Evolutionary conservation across 2,888 invertebrate genomes (phyloP).

Genomic region (Mythimna impura): DNA sequence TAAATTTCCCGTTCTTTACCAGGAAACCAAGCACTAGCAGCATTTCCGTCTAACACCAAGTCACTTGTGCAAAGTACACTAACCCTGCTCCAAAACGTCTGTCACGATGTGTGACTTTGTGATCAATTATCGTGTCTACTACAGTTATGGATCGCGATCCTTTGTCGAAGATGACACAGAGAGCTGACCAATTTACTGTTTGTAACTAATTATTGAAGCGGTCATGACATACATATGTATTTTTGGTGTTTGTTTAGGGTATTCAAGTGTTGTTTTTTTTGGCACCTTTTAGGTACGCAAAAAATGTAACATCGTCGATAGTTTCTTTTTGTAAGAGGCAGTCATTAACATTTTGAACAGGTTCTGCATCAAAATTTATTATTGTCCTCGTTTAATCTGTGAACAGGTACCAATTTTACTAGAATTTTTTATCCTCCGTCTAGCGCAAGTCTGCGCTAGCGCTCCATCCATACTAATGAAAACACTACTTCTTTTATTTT

Average conservation of each 20-base stretch:
- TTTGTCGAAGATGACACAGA: slow-evolving; percentile 32
- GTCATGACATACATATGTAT: slow-evolving; percentile 19
- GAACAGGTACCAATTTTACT: neutral
- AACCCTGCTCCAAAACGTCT: slow-evolving; percentile 13
- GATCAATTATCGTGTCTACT: slow-evolving; percentile 50
- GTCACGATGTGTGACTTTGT: slow-evolving; percentile 46
- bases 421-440: neutral
- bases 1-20: slow-evolving; percentile 10
- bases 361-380: neutral
- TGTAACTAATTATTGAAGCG: slow-evolving; percentile 11
- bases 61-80: slow-evolving; percentile 12
- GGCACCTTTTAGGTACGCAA: neutral
- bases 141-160: slow-evolving; percentile 39
- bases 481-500: too few species aligned
- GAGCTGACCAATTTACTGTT: slow-evolving; percentile 22
- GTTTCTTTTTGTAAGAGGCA: neutral
- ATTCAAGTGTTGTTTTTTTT: slow-evolving; percentile 4
- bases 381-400: neutral
- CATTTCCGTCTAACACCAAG: slow-evolving; percentile 8
- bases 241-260: slow-evolving; percentile 1
- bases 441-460: neutral
- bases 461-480: neutral
- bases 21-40: neutral
- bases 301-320: neutral
- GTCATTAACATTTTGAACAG: neutral